Evolutionary conservation across 2,797 vertebrate species (phyloP).

Genomic region (Morus bassanus): DNA sequence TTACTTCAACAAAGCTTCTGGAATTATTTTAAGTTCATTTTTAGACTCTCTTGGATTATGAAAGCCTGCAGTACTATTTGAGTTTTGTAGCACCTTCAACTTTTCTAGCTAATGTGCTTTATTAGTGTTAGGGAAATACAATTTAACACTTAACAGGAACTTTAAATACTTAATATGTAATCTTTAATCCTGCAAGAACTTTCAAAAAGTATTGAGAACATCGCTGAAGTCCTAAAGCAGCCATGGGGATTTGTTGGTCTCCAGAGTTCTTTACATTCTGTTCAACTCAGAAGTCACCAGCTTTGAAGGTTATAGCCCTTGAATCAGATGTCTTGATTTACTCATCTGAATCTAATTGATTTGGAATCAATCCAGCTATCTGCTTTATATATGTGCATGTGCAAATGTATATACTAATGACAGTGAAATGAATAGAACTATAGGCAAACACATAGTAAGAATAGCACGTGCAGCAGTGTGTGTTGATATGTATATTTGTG

Average conservation of each 20-base stretch:
- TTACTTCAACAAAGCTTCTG: slow-evolving; percentile 31
- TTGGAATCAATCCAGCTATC: background rate
- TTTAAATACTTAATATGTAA: background rate
- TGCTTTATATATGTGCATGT: background rate
- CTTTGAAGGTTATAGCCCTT: background rate
- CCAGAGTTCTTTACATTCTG: background rate
- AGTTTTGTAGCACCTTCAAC: background rate
- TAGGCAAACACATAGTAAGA: background rate
- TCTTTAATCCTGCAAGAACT: background rate
- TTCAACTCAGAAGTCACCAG: background rate
- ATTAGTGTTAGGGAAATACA: background rate
- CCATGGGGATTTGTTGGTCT: background rate
- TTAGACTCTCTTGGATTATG: slow-evolving; percentile 26
- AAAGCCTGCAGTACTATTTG: slow-evolving; percentile 15
- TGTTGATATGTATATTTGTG: background rate
- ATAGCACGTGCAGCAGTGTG: background rate
- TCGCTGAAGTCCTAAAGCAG: background rate
- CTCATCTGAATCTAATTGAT: background rate
- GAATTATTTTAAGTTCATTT: slow-evolving; percentile 57
- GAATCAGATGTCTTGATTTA: background rate
- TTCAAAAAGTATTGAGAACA: background rate
- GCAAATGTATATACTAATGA: background rate
- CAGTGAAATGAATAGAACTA: background rate
- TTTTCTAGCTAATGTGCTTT: slow-evolving; percentile 5
- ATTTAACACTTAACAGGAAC: background rate